Conservation (phyloP, 2,113 vertebrate genomes). For the Oncorhynchus gorbuscha region DNA sequence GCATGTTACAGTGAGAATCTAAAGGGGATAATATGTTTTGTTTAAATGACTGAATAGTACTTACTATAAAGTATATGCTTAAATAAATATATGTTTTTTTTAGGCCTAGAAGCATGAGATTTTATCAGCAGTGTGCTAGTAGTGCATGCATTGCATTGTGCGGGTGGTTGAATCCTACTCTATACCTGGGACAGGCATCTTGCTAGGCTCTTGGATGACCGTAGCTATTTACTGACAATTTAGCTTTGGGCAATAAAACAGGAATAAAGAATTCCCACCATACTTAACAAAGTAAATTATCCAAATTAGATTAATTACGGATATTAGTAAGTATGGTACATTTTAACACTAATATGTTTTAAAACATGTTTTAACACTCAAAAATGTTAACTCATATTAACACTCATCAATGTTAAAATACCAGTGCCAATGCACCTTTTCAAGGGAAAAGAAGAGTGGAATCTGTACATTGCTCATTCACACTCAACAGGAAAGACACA, state of each 20-base stretch:
- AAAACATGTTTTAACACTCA: background rate
- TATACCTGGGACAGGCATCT: too few species aligned
- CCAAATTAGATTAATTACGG: too few species aligned
- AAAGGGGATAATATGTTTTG: slow-evolving; percentile 4
- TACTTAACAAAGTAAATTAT: too few species aligned
- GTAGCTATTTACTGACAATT: background rate
- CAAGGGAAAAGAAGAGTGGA: background rate
- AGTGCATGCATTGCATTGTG: background rate
- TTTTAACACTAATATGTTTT: too few species aligned
- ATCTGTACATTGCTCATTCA: background rate
- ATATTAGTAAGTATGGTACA: too few species aligned
- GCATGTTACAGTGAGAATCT: slow-evolving; percentile 2
- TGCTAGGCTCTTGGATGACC: too few species aligned
- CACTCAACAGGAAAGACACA: background rate
- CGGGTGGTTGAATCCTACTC: background rate
- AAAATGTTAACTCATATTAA: background rate
- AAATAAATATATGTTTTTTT: too few species aligned
- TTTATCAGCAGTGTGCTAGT: background rate
- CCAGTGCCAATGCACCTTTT: background rate
- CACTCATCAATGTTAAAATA: background rate
- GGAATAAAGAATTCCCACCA: too few species aligned
- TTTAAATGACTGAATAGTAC: too few species aligned
- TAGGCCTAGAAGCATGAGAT: too few species aligned
- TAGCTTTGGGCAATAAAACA: too few species aligned
- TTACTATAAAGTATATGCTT: too few species aligned